Evolutionary conservation across 2,888 invertebrate genomes (phyloP).

Genomic region (Nysson spinosus): DNA sequence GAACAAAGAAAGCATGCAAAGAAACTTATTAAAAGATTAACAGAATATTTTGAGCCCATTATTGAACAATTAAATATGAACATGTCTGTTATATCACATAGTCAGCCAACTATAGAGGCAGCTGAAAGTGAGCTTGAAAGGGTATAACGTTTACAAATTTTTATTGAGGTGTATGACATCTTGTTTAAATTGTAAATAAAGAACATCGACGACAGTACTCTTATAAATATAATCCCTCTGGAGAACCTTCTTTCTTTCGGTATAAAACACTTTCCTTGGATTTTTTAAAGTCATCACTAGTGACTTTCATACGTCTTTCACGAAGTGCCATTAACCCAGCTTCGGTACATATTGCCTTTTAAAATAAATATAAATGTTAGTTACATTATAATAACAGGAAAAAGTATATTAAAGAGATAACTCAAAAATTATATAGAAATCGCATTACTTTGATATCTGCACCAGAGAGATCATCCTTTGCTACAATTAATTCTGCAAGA

Average conservation of each 20-base stretch:
- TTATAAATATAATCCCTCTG: conserved; percentile 98
- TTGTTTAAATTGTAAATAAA: conserved; percentile 43
- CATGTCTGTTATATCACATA: conserved; percentile 7
- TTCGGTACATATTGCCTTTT: conserved; percentile 98
- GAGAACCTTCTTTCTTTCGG: conserved; percentile 99
- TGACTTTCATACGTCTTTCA: conserved; percentile 99
- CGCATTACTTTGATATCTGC: conserved; percentile 91
- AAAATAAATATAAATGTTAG: conserved; percentile 6
- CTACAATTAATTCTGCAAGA: conserved; percentile 97
- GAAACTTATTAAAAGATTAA: conserved; percentile 60
- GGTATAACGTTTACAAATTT: conserved; percentile 17
- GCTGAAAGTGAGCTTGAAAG: neutral
- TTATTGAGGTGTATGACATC: conserved; percentile 37
- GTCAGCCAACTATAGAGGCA: conserved; percentile 2
- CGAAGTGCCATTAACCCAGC: conserved; percentile 98
- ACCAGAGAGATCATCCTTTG: conserved; percentile 99
- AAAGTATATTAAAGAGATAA: too few relatives aligned
- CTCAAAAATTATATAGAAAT: neutral
- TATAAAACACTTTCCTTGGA: conserved; percentile 99
- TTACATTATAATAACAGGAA: neutral
- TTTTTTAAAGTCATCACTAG: conserved; percentile 99
- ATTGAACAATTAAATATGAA: conserved; percentile 40
- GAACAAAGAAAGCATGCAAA: conserved; percentile 67
- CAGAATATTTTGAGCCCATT: conserved; percentile 64
- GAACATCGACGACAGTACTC: conserved; percentile 37